These are phyloP conservation scores for Leptobrachium ailaonicum DNA, from an alignment of 2,113 vertebrate genomes.

Conservation along the genomic window DNA sequence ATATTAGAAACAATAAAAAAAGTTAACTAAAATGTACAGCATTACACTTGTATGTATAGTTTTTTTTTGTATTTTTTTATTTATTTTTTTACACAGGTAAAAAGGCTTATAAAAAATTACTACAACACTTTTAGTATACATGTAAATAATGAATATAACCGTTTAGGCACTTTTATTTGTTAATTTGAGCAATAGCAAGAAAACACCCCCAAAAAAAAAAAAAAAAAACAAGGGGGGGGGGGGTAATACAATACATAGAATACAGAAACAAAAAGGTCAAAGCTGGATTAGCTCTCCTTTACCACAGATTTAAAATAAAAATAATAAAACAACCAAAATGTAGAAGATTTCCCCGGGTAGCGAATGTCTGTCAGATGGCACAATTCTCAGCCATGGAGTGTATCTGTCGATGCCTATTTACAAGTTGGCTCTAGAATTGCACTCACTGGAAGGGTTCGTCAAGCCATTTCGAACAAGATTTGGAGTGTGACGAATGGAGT, in stretches of 20 bases:
- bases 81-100: slow-evolving; percentile 89
- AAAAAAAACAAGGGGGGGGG: too few species aligned
- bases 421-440: slow-evolving; percentile 56
- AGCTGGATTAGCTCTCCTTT: slow-evolving; percentile 76
- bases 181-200: slow-evolving; percentile 77
- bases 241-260: slow-evolving; percentile 16
- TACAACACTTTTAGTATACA: slow-evolving; percentile 83
- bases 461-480: too few species aligned
- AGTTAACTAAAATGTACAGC: slow-evolving; percentile 95
- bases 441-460: too few species aligned
- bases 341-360: slow-evolving; percentile 74
- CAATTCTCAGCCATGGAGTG: slow-evolving; percentile 67
- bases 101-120: slow-evolving; percentile 90
- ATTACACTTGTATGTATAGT: slow-evolving; percentile 91
- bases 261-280: slow-evolving; percentile 45
- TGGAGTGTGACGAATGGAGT: too few species aligned
- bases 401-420: slow-evolving; percentile 69
- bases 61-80: not conserved
- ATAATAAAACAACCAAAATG: slow-evolving; percentile 73
- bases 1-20: slow-evolving; percentile 94
- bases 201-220: slow-evolving; percentile 34
- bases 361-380: slow-evolving; percentile 66
- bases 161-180: slow-evolving; percentile 94
- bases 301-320: slow-evolving; percentile 64
- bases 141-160: slow-evolving; percentile 81